phyloP scores from a whole-genome alignment of 2,113 vertebrate genomes.

The Chloroceryle aenea region DNA sequence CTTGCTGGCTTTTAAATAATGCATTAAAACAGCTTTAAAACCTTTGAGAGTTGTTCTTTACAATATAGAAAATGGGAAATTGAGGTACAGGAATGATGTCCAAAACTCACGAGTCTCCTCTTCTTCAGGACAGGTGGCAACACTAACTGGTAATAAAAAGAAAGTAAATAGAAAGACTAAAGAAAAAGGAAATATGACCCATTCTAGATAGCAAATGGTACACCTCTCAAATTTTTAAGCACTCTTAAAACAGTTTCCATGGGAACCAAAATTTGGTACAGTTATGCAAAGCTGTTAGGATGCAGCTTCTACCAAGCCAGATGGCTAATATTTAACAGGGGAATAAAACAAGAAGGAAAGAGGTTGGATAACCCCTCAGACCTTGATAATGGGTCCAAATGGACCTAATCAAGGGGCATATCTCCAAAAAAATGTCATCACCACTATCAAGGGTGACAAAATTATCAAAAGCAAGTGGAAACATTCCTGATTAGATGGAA shows the following conservation, averaged over 20 bases:
- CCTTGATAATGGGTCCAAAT: constrained; percentile 45
- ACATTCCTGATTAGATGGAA: not conserved
- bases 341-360: constrained; percentile 27
- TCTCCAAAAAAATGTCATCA: constrained; percentile 24
- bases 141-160: not conserved
- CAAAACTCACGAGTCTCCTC: not conserved
- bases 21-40: not conserved
- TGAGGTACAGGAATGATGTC: not conserved
- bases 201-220: constrained; percentile 17
- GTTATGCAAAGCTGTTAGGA: constrained; percentile 67
- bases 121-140: not conserved
- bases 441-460: not conserved
- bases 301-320: constrained; percentile 56
- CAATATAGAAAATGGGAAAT: not conserved
- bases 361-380: constrained; percentile 38
- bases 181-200: constrained; percentile 11
- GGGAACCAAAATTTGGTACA: constrained; percentile 69
- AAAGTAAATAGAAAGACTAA: not conserved
- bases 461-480: not conserved
- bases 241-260: constrained; percentile 73
- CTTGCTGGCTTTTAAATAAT: not conserved
- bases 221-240: constrained; percentile 51
- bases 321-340: constrained; percentile 57
- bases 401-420: constrained; percentile 14
- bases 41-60: not conserved